Percentiles rank a stretch among this genome's conserved stretches.
Conservation (phyloP, 1,140 invertebrate species). For the Leucophenga varia region DNA sequence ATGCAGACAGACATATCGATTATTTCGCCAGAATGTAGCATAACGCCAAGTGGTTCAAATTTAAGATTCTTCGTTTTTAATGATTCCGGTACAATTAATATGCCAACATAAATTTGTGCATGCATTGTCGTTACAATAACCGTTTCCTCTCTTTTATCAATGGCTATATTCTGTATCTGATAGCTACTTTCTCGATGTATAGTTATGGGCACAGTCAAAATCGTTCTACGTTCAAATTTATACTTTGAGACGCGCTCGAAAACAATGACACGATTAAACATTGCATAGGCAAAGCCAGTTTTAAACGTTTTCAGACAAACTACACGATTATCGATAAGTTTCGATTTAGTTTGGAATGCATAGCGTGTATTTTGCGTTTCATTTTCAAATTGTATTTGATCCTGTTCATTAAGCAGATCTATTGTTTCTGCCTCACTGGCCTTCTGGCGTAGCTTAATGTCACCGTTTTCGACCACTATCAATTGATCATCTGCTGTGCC, state of each 20-base stretch:
- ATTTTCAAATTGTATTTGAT: constrained; percentile 43
- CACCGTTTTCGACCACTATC: constrained; percentile 73
- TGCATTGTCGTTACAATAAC: constrained; percentile 62
- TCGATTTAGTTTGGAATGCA: too few relatives aligned
- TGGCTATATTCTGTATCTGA: constrained; percentile 58
- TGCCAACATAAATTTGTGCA: constrained; percentile 62
- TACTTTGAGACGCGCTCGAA: constrained; percentile 63
- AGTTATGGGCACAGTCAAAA: constrained; percentile 59
- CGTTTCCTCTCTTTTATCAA: constrained; percentile 59
- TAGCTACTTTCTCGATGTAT: constrained; percentile 50
- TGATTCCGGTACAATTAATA: constrained; percentile 59
- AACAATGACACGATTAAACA: constrained; percentile 61
- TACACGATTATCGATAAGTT: constrained; percentile 51
- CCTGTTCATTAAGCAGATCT: constrained; percentile 53
- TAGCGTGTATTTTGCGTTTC: too few relatives aligned
- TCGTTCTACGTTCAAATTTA: constrained; percentile 60
- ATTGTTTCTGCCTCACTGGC: constrained; percentile 57
- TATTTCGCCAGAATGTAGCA: constrained; percentile 79
- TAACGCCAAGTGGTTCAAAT: constrained; percentile 65
- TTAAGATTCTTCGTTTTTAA: constrained; percentile 50
- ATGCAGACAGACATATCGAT: constrained; percentile 77
- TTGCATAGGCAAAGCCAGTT: constrained; percentile 63
- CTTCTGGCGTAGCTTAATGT: constrained; percentile 66
- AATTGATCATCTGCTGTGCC: constrained; percentile 71
- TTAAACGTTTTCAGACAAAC: constrained; percentile 59